phyloP scores from a whole-genome alignment of 2,888 invertebrate genomes.

The Campoplex nolae region DNA sequence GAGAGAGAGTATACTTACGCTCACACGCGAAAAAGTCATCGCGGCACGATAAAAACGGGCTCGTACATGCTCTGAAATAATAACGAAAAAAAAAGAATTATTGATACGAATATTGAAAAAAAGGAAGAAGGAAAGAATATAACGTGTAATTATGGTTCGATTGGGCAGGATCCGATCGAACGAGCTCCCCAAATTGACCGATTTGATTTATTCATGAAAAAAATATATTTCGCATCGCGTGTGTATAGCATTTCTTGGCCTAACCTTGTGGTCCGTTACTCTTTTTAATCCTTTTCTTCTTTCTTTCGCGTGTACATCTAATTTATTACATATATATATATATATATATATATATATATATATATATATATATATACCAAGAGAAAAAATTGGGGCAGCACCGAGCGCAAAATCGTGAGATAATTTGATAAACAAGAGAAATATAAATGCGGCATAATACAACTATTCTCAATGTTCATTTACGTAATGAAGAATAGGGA shows the following conservation, averaged over 20 bases:
- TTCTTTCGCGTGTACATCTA: conserved; percentile 57
- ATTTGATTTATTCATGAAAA: conserved; percentile 55
- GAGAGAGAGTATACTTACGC: conserved; percentile 50
- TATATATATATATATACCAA: conserved; percentile 55
- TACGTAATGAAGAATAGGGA: conserved; percentile 57
- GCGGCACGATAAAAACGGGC: conserved; percentile 51
- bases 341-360: conserved; percentile 45
- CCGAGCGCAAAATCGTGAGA: conserved; percentile 28
- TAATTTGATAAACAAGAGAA: conserved; percentile 51
- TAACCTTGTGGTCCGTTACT: conserved; percentile 71
- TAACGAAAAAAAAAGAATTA: conserved; percentile 17
- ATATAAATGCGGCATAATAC: conserved; percentile 29
- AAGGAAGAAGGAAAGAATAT: conserved; percentile 48
- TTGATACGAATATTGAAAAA: conserved; percentile 30
- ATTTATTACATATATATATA: conserved; percentile 69
- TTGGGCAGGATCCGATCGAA: conserved; percentile 81
- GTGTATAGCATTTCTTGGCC: conserved; percentile 82
- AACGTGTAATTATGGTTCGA: conserved; percentile 66
- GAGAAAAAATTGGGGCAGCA: conserved; percentile 28
- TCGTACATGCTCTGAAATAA: conserved; percentile 52
- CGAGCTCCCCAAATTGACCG: conserved; percentile 60
- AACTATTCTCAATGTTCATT: conserved; percentile 59
- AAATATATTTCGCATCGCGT: conserved; percentile 56
- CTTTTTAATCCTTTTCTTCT: conserved; percentile 69
- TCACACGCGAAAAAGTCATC: conserved; percentile 57